Base-by-base conservation (phyloP, 2,888 invertebrate species). In the Acleris sparsana region DNA sequence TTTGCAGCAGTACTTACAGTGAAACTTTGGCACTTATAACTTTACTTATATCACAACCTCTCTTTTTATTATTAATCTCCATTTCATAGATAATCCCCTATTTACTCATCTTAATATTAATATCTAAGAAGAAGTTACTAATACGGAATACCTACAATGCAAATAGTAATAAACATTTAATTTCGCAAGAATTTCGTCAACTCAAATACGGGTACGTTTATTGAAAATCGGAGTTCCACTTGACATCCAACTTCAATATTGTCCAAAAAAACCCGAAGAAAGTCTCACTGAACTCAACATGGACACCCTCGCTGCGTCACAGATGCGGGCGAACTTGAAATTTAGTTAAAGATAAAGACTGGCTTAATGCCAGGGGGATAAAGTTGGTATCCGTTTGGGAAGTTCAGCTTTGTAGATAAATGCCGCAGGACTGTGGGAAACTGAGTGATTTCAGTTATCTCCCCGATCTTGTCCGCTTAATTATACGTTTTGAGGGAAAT, bases 271-370 rank as follows among this genome's bases (percentile, higher is more conserved):
- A 33, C 17, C 44, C n/a, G 29, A 44, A 48, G 33, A 62, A 53
- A 33, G 11, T 5, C 49, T 48, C 39, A 17, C 39, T 11, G 43
- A 63, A 64, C 51, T 39, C 60, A 20, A 64, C 18, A 55, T 65
- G 51, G 65, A 51, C 56, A 65, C 55, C 65, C 55, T 48, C 51
- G 60, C 55, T 48, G 22, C 44, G 22, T 16, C 39, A 29, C 4
- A 3, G 70, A 84, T 85, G 84, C 85, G 85, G 85, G 84, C 72
- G 73, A 68, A 39, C 63, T 69, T 62, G 65, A 71, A 78, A 78
- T 80, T 81, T 79, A 76, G 77, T 71, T 71, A 65, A 61, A 64
- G 43, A 63, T 57, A 71, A 67, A 60, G 46, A 59, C 51, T 46
- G 46, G 29, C 62, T 66, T 59, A 70, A 70, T 62, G 17, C 11